Base-by-base conservation (phyloP, 2,797 vertebrate species). In the Tragopan temminckii region DNA sequence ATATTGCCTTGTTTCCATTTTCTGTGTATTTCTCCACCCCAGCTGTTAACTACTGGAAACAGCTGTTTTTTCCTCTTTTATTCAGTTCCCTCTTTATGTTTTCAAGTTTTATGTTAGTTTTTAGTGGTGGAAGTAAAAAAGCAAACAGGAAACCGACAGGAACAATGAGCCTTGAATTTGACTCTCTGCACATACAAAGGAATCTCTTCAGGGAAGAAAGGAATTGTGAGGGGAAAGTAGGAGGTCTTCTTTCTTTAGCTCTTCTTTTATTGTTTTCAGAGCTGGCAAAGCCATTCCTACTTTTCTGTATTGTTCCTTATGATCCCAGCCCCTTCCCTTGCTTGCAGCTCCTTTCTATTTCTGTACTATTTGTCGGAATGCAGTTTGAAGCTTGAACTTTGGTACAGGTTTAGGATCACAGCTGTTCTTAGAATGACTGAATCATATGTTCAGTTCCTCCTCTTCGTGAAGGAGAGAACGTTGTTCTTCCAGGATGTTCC, bases 31-130 rank as follows among this genome's bases (percentile, higher is more conserved):
- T 63, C 77, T 85, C 91, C 91, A 86, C 70, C 88, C 94, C 96
- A 97, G 97, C 96, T 97, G 96, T 95, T 96, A 95, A 97, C 91
- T 91, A 6, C 94, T 97, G 96, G 96, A 97, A 98, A 97, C 97
- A 97, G 94, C 95, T 98, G 96, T 0, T 46, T 95, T 95, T 97
- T 96, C 96, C 93, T 96, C 95, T 95, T 95, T 92, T 78, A 70
- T 88, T 92, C 40, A 16, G 0, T 68, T 94, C 81, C 46, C 67
- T 94, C 59, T 88, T 94, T 79, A 86, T 71, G 71, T 91, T 96
- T 81, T 85, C 89, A 38, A 57, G 93, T 45, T 95, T 59, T 95
- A 50, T 55, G 94, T 94, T 83, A 64, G 77, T 88, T 97, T 93
- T 94, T 89, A 27, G 29, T 79, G 67, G 84, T 97, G 93, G 96